Evolutionary conservation across 1,140 invertebrate species (phyloP).

Genomic region (Hormaphis cornu): DNA sequence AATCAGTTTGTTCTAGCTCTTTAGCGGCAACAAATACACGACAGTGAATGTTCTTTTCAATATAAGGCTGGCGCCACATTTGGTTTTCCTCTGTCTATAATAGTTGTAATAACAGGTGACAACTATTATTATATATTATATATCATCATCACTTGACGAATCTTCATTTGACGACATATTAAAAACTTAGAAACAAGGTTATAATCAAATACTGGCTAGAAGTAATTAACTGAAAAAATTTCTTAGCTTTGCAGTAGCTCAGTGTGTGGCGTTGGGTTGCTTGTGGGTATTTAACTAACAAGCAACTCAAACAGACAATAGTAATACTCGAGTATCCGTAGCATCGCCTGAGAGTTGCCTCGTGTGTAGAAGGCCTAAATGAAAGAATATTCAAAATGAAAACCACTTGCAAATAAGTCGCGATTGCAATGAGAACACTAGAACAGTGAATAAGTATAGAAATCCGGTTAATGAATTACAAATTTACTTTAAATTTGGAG

Average conservation of each 20-base stretch:
- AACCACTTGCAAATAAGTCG: no score
- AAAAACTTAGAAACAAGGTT: not conserved
- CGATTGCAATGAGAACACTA: no score
- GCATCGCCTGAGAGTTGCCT: not conserved
- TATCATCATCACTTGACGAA: not conserved
- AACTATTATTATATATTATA: no score
- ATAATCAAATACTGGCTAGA: not conserved
- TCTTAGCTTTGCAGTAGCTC: not conserved
- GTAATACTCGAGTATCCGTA: not conserved
- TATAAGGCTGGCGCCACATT: not conserved
- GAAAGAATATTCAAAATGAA: no score
- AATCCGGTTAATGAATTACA: no score
- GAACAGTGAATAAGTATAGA: no score
- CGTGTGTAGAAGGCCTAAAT: no score
- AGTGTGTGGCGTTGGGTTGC: not conserved
- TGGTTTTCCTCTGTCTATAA: not conserved
- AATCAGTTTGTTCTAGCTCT: not conserved
- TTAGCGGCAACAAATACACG: not conserved
- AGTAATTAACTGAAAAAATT: not conserved
- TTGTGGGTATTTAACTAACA: not conserved
- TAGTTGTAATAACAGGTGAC: not conserved
- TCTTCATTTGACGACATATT: not conserved
- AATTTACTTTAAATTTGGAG: no score
- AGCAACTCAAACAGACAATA: not conserved
- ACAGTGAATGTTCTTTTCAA: not conserved